These are phyloP conservation scores for Sylvia borin DNA, from an alignment of 2,797 vertebrate genomes.

Conservation along the genomic window DNA sequence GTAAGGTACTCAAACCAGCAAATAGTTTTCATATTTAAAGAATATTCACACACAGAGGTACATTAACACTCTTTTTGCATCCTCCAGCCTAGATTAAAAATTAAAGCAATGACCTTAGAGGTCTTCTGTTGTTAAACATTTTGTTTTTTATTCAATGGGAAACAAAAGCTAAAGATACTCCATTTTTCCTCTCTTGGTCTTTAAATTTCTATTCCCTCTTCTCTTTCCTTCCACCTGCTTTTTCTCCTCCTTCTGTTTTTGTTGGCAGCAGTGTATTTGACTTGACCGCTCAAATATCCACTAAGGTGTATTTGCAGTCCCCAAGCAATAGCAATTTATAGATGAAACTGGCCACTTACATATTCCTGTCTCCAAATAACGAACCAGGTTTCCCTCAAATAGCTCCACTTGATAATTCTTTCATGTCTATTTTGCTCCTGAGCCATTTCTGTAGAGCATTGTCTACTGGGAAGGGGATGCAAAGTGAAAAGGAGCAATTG, in stretches of 20 bases:
- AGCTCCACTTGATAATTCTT: slow-evolving; percentile 70
- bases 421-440: slow-evolving; percentile 74
- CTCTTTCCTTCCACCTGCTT: not conserved
- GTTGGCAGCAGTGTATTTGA: not conserved
- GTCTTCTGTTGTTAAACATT: not conserved
- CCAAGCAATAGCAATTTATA: not conserved
- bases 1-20: not conserved
- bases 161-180: not conserved
- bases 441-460: slow-evolving; percentile 65
- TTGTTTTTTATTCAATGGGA: not conserved
- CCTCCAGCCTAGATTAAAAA: not conserved
- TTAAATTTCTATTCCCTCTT: not conserved
- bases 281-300: not conserved
- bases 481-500: slow-evolving; percentile 65
- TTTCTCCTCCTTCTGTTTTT: not conserved
- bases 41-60: not conserved
- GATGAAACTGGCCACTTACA: slow-evolving; percentile 29
- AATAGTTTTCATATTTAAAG: not conserved
- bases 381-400: slow-evolving; percentile 46
- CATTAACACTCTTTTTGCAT: not conserved
- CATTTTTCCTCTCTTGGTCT: not conserved
- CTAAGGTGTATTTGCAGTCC: not conserved
- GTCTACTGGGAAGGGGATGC: slow-evolving; percentile 72
- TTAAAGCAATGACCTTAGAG: not conserved
- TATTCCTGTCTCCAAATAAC: slow-evolving; percentile 46